Percentiles rank a stretch among this genome's conserved stretches.
phyloP scores from a whole-genome alignment of 2,888 invertebrate genomes.

The Papilio gigon region DNA sequence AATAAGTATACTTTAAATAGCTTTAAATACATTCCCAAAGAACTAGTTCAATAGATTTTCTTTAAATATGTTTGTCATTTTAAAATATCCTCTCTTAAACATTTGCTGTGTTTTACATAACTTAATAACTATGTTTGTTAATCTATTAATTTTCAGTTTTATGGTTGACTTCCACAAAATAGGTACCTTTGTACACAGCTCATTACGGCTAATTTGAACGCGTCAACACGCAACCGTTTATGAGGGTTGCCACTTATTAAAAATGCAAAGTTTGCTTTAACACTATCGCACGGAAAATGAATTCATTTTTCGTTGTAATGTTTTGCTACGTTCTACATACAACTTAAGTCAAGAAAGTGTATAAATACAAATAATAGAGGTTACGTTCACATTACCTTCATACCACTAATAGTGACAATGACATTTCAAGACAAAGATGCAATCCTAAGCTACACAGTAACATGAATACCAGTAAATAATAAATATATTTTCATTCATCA shows the following conservation, averaged over 20 bases:
- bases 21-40: background rate
- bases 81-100: background rate
- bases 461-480: background rate
- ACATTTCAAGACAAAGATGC: background rate
- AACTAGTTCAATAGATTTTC: background rate
- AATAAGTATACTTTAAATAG: background rate
- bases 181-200: conserved; percentile 12
- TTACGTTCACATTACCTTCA: too few species aligned
- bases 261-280: conserved; percentile 16
- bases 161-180: conserved; percentile 23
- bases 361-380: too few species aligned
- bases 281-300: background rate
- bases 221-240: conserved; percentile 40
- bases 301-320: background rate
- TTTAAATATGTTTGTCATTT: background rate
- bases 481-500: conserved; percentile 1
- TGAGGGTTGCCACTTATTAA: conserved; percentile 18
- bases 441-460: background rate
- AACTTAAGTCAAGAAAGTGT: too few species aligned
- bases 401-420: background rate
- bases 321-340: background rate
- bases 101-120: background rate
- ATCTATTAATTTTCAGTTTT: conserved; percentile 15
- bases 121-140: conserved; percentile 6
- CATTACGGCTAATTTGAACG: conserved; percentile 40